These are phyloP conservation scores for Pungitius pungitius DNA, from an alignment of 2,113 vertebrate genomes.

Conservation along the genomic window DNA sequence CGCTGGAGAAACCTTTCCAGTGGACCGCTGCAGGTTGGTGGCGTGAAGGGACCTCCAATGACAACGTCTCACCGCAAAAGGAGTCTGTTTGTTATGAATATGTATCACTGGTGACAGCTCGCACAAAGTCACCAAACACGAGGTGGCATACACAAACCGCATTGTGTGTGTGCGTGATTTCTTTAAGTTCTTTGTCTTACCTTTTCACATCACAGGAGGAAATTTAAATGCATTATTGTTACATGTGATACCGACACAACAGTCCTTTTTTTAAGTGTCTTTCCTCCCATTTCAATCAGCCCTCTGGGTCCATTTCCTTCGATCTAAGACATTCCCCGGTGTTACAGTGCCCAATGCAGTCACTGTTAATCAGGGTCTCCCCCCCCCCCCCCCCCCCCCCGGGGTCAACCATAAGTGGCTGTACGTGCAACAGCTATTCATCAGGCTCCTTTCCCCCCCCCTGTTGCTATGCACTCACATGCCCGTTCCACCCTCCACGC, in stretches of 20 bases:
- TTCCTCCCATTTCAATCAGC: constrained; percentile 19
- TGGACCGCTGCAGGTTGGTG: not conserved
- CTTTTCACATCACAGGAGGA: no score
- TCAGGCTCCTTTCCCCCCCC: constrained; percentile 37
- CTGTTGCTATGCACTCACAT: constrained; percentile 34
- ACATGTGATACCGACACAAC: no score
- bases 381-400: constrained; percentile 40
- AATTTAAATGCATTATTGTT: no score
- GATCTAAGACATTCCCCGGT: not conserved
- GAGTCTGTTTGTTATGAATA: not conserved
- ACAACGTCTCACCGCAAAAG: not conserved
- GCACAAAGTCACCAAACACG: not conserved
- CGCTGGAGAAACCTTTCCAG: constrained; percentile 17
- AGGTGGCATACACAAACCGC: not conserved
- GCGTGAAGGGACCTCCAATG: not conserved
- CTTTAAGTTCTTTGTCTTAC: no score
- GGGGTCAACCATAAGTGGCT: constrained; percentile 24
- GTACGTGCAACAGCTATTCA: constrained; percentile 42
- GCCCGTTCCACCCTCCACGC: constrained; percentile 6
- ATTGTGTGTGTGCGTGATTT: no score
- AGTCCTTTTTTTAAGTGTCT: constrained; percentile 2
- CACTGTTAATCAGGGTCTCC: constrained; percentile 35
- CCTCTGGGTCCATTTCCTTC: constrained; percentile 6
- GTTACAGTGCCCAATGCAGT: constrained; percentile 22
- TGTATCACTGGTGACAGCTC: not conserved